These are phyloP conservation scores for Tineola bisselliella DNA, from an alignment of 2,888 invertebrate genomes.

Conservation along the genomic window DNA sequence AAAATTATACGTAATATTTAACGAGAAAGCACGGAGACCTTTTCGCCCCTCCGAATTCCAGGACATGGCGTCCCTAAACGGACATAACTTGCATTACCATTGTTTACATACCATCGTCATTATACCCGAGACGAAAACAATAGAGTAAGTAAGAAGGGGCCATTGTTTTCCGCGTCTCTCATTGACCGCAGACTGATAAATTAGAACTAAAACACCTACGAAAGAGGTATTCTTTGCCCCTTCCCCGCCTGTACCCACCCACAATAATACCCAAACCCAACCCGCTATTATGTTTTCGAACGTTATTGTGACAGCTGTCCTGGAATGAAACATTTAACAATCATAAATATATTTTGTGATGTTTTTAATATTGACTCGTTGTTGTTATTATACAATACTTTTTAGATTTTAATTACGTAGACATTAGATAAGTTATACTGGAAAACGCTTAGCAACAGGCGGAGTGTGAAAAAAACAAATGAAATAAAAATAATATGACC, in stretches of 20 bases:
- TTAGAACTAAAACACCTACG: constrained; percentile 66
- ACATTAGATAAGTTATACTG: no score
- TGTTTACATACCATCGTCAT: constrained; percentile 67
- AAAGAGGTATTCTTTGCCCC: constrained; percentile 59
- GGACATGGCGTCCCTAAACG: not conserved
- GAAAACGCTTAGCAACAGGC: no score
- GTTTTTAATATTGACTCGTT: no score
- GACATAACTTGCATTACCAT: not conserved
- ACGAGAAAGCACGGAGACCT: not conserved
- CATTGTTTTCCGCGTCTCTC: constrained; percentile 60
- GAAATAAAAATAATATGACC: no score
- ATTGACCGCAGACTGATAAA: constrained; percentile 66
- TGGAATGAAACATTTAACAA: constrained; percentile 32
- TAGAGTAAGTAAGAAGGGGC: constrained; percentile 65
- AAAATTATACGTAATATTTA: not conserved
- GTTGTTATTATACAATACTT: not conserved
- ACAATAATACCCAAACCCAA: constrained; percentile 66
- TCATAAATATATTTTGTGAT: no score
- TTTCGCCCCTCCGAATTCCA: not conserved
- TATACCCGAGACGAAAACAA: constrained; percentile 68
- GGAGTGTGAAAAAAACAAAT: no score
- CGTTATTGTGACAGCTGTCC: constrained; percentile 69
- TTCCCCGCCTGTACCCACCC: constrained; percentile 56
- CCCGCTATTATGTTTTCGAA: constrained; percentile 67
- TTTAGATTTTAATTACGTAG: not conserved